Percentiles rank a stretch among this genome's conserved stretches.
phyloP scores from a whole-genome alignment of 2,113 vertebrate genomes.

The Sitta europaea region DNA sequence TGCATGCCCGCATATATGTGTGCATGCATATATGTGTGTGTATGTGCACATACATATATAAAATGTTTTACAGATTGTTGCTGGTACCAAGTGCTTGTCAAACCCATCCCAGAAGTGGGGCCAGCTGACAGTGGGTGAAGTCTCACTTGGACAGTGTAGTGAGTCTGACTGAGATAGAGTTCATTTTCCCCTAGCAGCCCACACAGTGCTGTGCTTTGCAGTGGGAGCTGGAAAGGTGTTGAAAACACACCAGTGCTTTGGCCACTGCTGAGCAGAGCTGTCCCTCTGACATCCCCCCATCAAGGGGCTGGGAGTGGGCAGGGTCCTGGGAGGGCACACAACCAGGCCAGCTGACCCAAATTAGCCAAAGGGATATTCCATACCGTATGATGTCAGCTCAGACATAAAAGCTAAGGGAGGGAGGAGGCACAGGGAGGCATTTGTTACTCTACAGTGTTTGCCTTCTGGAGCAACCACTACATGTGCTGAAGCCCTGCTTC shows the following conservation, averaged over 20 bases:
- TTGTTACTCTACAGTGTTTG: neutral
- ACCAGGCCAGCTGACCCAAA: neutral
- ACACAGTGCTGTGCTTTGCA: neutral
- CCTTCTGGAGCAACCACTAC: neutral
- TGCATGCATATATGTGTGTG: rapidly evolving
- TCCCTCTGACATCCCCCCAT: neutral
- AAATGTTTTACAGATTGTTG: neutral
- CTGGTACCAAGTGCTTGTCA: neutral
- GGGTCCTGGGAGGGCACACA: neutral
- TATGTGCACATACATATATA: neutral
- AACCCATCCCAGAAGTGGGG: neutral
- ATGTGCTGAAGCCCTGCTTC: neutral
- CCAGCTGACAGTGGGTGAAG: neutral
- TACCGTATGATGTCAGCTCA: neutral
- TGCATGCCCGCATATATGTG: too few relatives aligned
- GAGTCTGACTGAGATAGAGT: neutral
- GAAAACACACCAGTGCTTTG: neutral
- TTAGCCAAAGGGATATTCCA: neutral
- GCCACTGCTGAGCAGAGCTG: neutral
- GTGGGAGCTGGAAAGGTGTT: neutral
- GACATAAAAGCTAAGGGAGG: neutral
- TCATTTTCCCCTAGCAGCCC: neutral
- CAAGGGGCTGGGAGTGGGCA: neutral
- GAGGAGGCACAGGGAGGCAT: neutral
- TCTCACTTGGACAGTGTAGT: neutral